Evolutionary conservation across 1,140 invertebrate genomes (phyloP), one percentile per base, ranked within the genome.

Genomic region (Macrocentrus cingulum): DNA sequence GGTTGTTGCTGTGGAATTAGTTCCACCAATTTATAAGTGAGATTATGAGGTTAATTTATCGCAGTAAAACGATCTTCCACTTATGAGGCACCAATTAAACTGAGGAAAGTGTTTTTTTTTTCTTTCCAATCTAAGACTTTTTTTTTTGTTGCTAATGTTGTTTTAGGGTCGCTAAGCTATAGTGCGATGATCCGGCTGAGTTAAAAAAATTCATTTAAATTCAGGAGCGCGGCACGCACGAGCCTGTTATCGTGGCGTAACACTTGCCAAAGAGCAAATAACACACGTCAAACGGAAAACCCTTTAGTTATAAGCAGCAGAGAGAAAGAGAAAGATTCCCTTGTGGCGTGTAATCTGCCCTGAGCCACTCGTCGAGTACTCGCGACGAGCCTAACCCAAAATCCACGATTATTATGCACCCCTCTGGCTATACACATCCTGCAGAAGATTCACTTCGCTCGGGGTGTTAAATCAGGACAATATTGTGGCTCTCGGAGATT

Each of bases 391-490:
- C 32, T 59, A 60, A 59, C 45, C 56, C 56, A 50, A 75, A 79
- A 79, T 77, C 74, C 75, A 66, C 67, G 52, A 80, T 77, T 77
- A 78, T 68, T 78, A 80, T 80, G 77, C 76, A 80, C 77, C 77
- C 77, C 37, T 46, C 15, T 18, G 5, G 52, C 15, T 29, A 29
- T 29, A 29, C 9, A 29, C 37, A 63, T 50, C 48, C 59, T 49
- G 42, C 56, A 56, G 54, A 59, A 45, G 56, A 54, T 57, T 61
- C 57, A 59, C 20, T 44, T 41, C 32, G n/a, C n/a, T 51, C 49
- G 15, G 16, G 16, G 39, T 39, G 23, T 56, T 59, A 62, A 62
- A 62, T 59, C 56, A 56, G 16, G 45, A 62, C 56, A 53, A 62
- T 62, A 59, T 62, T 62, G 56, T 62, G 25, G 39, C 41, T 48